Evolutionary conservation across 2,797 vertebrate species (phyloP), one percentile per base, ranked within the genome.

Genomic region (Zenarchopterus dispar): DNA sequence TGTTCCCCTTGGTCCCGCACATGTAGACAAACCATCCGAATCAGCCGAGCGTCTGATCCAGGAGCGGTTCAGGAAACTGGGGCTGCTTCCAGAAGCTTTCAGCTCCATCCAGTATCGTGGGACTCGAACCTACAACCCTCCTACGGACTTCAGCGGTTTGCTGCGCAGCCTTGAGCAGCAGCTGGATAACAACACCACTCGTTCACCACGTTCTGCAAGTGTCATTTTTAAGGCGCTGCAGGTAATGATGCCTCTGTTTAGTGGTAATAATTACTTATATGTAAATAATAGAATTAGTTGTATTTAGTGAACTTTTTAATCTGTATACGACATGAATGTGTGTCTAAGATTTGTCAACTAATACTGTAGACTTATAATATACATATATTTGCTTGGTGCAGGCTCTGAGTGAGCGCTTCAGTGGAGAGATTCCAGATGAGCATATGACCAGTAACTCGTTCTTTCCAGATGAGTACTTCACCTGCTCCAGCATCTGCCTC

Each of bases 401-500:
- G 98, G 97, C 97, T 33, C 70, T 99, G 81, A 99, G 97, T n/a
- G 96, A 99, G 67, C 93, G 97, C 52, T 99, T 99, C 89, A 97
- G 95, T 26, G 98, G 97, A 26, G 97, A 99, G 59, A 97, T 99
- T 75, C 92, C 95, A 0, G 97, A 99, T 80, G 97, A 99, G 67
- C 94, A 97, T 77, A 94, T 97, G 94, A 90, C 94, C 21, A 95
- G 96, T 82, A 99, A 96, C 88, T 99, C 96, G 24, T 99, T 99
- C 82, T 99, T 99, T 75, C 97, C 98, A 33, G 97, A 99, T 59
- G 97, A 99, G 78, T 99, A 99, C 90, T 99, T 99, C 68, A 99
- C 97, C 64, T 99, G 98, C 86, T 98, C 97, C 47, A 93, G 94
- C 76, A 82, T 96, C 78, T 99, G 98, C 75, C 96, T 99, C 88